Percentiles rank a stretch among this genome's conserved stretches.
These are phyloP conservation scores for Luperina nickerlii DNA, from an alignment of 2,888 invertebrate species.

Conservation along the genomic window DNA sequence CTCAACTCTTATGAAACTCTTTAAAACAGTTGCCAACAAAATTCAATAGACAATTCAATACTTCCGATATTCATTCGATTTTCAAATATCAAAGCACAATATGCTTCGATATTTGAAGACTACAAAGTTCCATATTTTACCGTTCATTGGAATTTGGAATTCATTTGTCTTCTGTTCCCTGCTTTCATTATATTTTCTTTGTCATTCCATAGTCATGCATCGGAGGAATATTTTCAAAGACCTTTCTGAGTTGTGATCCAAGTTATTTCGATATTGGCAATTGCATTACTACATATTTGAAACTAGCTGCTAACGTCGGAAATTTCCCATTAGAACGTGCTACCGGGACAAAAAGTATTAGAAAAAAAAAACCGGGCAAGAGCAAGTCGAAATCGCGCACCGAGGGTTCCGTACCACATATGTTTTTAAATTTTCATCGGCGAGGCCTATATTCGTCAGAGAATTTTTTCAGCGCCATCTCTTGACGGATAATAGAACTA, in stretches of 20 bases:
- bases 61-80: background rate
- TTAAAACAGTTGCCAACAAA: background rate
- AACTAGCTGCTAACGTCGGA: too few species aligned
- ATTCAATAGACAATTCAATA: background rate
- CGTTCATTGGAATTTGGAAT: background rate
- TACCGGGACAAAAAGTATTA: too few species aligned
- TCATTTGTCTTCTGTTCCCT: background rate
- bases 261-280: background rate
- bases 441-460: too few species aligned
- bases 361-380: too few species aligned
- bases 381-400: too few species aligned
- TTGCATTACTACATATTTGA: background rate
- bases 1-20: background rate
- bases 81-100: background rate
- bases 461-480: too few species aligned
- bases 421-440: too few species aligned
- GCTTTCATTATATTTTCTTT: background rate
- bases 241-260: background rate
- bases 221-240: background rate
- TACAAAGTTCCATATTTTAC: background rate
- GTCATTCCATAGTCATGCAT: background rate
- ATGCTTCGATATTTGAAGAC: too few species aligned
- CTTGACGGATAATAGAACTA: too few species aligned
- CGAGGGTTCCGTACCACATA: too few species aligned
- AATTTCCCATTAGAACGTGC: too few species aligned